Percentiles rank a stretch among this genome's conserved stretches.
phyloP scores from a whole-genome alignment of 2,797 vertebrate genomes.

The Epinephelus coioides region DNA sequence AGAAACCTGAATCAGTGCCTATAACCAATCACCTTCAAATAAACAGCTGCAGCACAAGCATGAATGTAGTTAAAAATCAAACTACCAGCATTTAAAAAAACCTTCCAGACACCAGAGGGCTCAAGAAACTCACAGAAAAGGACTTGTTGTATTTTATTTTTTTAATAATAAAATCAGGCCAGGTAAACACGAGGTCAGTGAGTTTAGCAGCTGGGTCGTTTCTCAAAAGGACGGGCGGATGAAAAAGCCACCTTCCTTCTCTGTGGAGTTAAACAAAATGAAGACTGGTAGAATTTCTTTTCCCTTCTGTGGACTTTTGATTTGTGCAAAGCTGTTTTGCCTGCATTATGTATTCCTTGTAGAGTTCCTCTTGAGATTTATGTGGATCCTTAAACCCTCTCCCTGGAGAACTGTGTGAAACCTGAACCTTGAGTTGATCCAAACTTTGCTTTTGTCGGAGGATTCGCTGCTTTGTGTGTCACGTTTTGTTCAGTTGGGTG shows the following conservation, averaged over 20 bases:
- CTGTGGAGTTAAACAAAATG: constrained; percentile 68
- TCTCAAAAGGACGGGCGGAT: constrained; percentile 56
- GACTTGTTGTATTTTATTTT: constrained; percentile 50
- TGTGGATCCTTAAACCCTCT: constrained; percentile 60
- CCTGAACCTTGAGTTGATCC: constrained; percentile 61
- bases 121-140: constrained; percentile 54
- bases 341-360: constrained; percentile 68
- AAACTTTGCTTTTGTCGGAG: constrained; percentile 76
- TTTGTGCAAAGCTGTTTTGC: constrained; percentile 75
- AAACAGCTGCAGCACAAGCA: constrained; percentile 75
- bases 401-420: constrained; percentile 77
- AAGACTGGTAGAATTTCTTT: constrained; percentile 82
- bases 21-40: constrained; percentile 71
- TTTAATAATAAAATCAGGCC: constrained; percentile 41
- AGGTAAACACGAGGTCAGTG: constrained; percentile 26
- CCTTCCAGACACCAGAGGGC: constrained; percentile 56
- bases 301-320: constrained; percentile 73
- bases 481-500: constrained; percentile 58
- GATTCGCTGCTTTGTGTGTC: constrained; percentile 82
- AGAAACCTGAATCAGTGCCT: constrained; percentile 75
- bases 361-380: constrained; percentile 75
- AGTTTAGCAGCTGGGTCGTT: constrained; percentile 43
- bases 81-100: constrained; percentile 72
- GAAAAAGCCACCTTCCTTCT: constrained; percentile 88
- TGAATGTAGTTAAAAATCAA: constrained; percentile 78